Evolutionary conservation across 2,888 invertebrate genomes (phyloP), one percentile per base, ranked within the genome.

Genomic region (Pyrrhosoma nymphula): DNA sequence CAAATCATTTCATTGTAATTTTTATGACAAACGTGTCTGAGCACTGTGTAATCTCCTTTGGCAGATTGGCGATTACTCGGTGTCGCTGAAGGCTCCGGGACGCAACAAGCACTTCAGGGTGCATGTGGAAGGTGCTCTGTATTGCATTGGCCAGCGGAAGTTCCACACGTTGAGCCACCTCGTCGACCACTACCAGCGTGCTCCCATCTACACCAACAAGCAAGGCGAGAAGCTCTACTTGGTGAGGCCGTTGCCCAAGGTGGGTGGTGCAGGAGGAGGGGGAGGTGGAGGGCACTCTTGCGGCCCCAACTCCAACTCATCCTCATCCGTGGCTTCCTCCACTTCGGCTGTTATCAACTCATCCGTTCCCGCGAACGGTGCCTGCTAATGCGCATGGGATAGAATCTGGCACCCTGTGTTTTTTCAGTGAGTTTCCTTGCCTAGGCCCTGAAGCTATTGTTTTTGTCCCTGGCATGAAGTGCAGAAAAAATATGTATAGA

Each of bases 81-180:
- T 99, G 96, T 99, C 99, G 95, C 97, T 99, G 97, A 99, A 99
- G 97, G 99, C 99, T 95, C 99, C 99, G 90, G 99, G 99, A 55
- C 98, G 99, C 96, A 99, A 99, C 98, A 99, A 99, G 97, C 99
- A 99, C 97, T 99, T 99, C 97, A 98, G 99, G 96, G 99, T 99
- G 96, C 99, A 99, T 97, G 99, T 99, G 96, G 99, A 99, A 97
- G 98, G 98, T 96, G 98, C 98, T 96, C 98, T 99, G 96, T 99
- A 99, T 97, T 99, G 99, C 97, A 99, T 99, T 97, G 99, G 99
- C 89, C 99, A 99, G 97, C 98, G 99, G 97, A 99, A 99, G 97
- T 99, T 99, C 97, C 98, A 98, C 96, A 98, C 99, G 95, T 97
- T 99, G 96, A 99, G 99, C 97, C 99, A 99, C 97, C 98, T 99